Evolutionary conservation across 2,888 invertebrate species (phyloP), one percentile per base, ranked within the genome.

Genomic region (Drosophila eohydei): DNA sequence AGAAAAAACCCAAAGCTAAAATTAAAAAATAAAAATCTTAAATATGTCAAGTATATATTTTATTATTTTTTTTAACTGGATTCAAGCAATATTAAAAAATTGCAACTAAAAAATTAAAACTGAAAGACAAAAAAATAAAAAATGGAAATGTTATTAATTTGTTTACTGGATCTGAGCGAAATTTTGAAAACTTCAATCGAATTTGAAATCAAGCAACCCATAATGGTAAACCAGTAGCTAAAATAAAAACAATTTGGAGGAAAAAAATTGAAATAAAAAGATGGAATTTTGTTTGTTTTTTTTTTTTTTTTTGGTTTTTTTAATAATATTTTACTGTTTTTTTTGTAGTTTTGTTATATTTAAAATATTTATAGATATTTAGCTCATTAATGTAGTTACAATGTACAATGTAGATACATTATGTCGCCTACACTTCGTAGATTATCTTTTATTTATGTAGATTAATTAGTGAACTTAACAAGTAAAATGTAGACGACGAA

Each of bases 381-480:
- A 83, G 80, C 71, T 79, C 71, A 71, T 66, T 85, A 88, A 82
- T 83, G 88, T 80, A 88, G 86, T 72, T 88, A 88, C 83, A 83
- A 83, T 83, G 66, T 88, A 83, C 82, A 83, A 71, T 82, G 88
- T 71, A 77, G 68, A 80, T 72, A 83, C 88, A 83, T 88, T 50
- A 34, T 57, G 70, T 64, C 59, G 59, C 61, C 62, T 32, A 66
- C 66, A 71, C 59, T 58, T 40, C 73, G 58, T 70, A 26, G 36
- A 61, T 54, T 40, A 54, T 54, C 48, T 8, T 48, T 60, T 64
- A 61, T 60, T 60, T 71, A 64, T 62, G 62, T 76, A 78, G 71
- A 69, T 74, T 86, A 84, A 70, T 74, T 86, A 84, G 81, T 90
- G 81, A 89, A 90, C 90, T 90, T 89, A 89, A 81, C 55, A 71